Conservation (phyloP, 2,113 vertebrate genomes). For the Aldabrachelys gigantea region DNA sequence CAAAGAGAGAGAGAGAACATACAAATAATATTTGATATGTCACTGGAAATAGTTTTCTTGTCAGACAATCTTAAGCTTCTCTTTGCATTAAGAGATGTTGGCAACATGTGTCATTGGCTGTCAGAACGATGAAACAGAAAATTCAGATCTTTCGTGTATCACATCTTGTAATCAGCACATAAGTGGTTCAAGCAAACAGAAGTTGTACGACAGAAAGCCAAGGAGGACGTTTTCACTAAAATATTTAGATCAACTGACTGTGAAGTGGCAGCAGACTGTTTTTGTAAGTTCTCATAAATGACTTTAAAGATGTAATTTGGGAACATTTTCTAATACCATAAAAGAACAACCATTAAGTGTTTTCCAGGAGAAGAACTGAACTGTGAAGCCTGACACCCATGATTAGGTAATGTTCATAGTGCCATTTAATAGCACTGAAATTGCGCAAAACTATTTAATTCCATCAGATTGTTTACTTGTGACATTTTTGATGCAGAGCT, state of each 20-base stretch:
- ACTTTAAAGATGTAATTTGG: conserved; percentile 12
- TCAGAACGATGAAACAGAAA: neutral
- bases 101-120: conserved; percentile 3
- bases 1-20: neutral
- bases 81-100: conserved; percentile 5
- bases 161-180: neutral
- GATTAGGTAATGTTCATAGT: conserved; percentile 47
- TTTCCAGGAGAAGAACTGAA: neutral
- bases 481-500: conserved; percentile 26
- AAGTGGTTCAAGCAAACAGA: neutral
- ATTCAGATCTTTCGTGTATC: neutral
- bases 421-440: conserved; percentile 43
- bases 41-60: neutral
- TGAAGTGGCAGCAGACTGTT: neutral
- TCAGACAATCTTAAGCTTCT: neutral
- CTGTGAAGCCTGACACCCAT: conserved; percentile 26
- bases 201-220: neutral
- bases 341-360: conserved; percentile 17
- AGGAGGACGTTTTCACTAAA: neutral
- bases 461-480: conserved; percentile 28
- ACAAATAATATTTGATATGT: neutral
- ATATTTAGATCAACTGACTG: conserved; percentile 6
- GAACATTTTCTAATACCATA: conserved; percentile 8
- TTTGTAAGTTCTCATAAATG: conserved; percentile 11
- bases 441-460: conserved; percentile 44